phyloP scores from a whole-genome alignment of 2,113 vertebrate genomes.

The Uria aalge region DNA sequence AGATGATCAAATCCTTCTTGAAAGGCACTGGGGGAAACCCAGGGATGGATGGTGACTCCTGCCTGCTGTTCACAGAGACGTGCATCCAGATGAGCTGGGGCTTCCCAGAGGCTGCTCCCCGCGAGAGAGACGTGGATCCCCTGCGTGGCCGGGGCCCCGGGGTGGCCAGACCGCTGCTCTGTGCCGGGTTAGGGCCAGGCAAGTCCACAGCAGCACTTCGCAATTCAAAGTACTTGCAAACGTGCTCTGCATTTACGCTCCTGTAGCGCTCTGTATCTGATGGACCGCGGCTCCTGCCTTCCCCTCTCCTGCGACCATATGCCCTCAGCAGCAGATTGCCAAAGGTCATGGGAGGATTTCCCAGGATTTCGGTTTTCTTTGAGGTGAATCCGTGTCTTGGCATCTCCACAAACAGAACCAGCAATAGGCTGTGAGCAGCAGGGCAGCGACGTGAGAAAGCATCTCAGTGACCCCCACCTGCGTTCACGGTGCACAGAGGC shows the following conservation, averaged over 20 bases:
- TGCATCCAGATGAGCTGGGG: neutral
- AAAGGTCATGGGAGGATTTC: neutral
- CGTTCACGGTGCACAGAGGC: fast-evolving
- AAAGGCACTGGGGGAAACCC: neutral
- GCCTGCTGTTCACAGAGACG: neutral
- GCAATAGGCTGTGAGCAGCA: neutral
- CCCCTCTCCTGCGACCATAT: neutral
- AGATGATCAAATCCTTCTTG: neutral
- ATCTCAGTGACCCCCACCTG: neutral
- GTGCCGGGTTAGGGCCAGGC: neutral
- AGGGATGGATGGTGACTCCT: neutral
- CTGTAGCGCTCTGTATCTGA: neutral
- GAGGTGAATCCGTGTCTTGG: neutral
- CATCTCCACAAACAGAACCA: neutral
- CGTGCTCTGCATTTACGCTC: fast-evolving
- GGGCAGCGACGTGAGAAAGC: neutral
- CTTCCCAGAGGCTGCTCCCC: neutral
- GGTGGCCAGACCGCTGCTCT: neutral
- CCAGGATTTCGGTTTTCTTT: neutral
- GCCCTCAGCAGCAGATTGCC: neutral
- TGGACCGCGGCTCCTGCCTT: neutral
- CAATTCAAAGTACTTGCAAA: neutral
- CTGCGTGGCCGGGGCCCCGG: fast-evolving
- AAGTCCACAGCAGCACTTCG: neutral
- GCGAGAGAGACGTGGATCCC: fast-evolving